Evolutionary conservation across 2,888 invertebrate genomes (phyloP), one percentile per base, ranked within the genome.

Genomic region (Scaptodrosophila latifasciaeformis): DNA sequence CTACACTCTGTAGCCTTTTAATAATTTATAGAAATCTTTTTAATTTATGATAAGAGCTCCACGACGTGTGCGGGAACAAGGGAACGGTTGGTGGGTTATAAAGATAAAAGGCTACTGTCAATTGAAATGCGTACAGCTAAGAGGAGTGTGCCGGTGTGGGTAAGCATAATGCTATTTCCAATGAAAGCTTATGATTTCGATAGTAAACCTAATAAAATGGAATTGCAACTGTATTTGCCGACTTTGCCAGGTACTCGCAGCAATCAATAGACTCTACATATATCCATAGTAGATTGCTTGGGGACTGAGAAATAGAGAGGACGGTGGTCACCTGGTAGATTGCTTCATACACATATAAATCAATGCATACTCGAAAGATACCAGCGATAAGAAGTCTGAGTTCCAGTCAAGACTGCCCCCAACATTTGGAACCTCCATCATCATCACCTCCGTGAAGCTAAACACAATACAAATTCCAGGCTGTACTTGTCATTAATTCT

Each of bases 181-280:
- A 13, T 2, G 34, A 34, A 19, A 42, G n/a, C n/a, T n/a, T n/a
- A n/a, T n/a, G n/a, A n/a, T 7, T 78, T 75, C 61, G 78, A 76
- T 81, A 67, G 79, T 66, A 75, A 78, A 78, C 78, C 81, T 78
- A 75, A 81, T 81, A 76, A 67, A 71, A 56, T 62, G 71, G 63
- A 64, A 78, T 62, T 62, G 78, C 58, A 61, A 69, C 48, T 56
- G 62, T 19, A 13, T 21, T n/a, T n/a, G n/a, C n/a, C n/a, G n/a
- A n/a, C n/a, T n/a, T n/a, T n/a, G n/a, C n/a, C n/a, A n/a, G n/a
- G n/a, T n/a, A n/a, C n/a, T n/a, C n/a, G n/a, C n/a, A n/a, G n/a
- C n/a, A n/a, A n/a, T n/a, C n/a, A n/a, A n/a, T n/a, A n/a, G n/a
- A n/a, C n/a, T n/a, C n/a, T n/a, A 3, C n/a, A 44, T 13, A 2